Evolutionary conservation across 2,113 vertebrate genomes (phyloP), one percentile per base, ranked within the genome.

Genomic region (Notarius quadriscutis): DNA sequence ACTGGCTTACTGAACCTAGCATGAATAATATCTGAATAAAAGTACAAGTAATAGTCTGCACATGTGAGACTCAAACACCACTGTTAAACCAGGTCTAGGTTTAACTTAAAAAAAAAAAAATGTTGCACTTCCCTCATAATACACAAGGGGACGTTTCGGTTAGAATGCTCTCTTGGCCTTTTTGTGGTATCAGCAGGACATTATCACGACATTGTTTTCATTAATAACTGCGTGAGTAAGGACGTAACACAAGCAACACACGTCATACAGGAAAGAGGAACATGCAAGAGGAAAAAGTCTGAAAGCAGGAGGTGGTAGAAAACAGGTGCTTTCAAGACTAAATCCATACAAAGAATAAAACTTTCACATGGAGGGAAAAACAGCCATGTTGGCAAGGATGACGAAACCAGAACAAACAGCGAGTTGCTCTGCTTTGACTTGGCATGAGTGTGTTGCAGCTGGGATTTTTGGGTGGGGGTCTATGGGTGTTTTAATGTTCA

Each of bases 71-170:
- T 50, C 18, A 22, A 75, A 34, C 71, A 4, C 6, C 41, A 74
- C 34, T 11, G 53, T 53, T 7, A 53, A 22, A 1, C 22, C 41
- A n/a, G 25, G 15, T 27, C 51, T 57, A 74, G 6, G 2, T 9
- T 51, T 41, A 14, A 74, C 2, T 57, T 41, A 41, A 41, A 41
- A 41, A 41, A 41, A 41, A 41, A 25, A 60, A 27, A 18, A 8
- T 48, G 41, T 22, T 86, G 55, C n/a, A 72, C 14, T 86, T 51
- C 62, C 41, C 27, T 71, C 18, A 69, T 63, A 34, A 55, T 25
- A 58, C 86, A 85, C 65, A 60, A 87, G 88, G 57, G 77, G 82
- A 71, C 1, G 58, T 48, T 84, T 53, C 65, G 67, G 48, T 67
- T 25, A 67, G 7, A 84, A 18, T 20, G n/a, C 0, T n/a, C 12